Conservation (phyloP, 2,113 vertebrate species). For the Alosa alosa region DNA sequence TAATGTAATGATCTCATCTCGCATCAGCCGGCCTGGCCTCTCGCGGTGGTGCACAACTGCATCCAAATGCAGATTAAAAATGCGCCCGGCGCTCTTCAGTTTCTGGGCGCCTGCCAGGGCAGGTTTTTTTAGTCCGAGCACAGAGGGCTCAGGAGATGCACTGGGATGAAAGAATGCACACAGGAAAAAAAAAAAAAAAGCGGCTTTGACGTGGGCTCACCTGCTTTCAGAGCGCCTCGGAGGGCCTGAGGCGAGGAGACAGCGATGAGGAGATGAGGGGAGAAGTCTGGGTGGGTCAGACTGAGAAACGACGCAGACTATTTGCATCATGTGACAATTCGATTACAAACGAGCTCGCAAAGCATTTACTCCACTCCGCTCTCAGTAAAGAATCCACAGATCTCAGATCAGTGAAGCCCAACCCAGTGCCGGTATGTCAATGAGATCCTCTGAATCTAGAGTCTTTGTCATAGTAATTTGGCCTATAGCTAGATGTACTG, state of each 20-base stretch:
- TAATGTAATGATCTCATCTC: conserved; percentile 42
- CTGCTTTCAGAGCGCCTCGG: neutral
- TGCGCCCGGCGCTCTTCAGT: conserved; percentile 1
- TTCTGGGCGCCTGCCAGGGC: neutral
- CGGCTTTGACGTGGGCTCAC: neutral
- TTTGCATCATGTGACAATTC: neutral
- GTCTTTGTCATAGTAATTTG: neutral
- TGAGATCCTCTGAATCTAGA: neutral
- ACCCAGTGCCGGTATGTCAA: neutral
- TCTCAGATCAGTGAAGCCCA: neutral
- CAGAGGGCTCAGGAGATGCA: neutral
- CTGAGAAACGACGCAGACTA: neutral
- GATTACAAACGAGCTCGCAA: neutral
- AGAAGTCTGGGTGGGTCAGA: neutral
- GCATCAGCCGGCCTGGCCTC: conserved; percentile 31
- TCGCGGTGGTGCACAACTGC: neutral
- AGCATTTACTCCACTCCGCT: neutral
- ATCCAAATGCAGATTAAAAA: conserved; percentile 38
- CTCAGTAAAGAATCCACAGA: neutral
- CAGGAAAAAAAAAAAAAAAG: neutral
- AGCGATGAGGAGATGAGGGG: neutral
- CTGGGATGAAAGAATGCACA: neutral
- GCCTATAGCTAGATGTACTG: neutral
- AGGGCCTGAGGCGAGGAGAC: neutral
- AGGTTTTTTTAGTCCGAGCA: neutral